These are phyloP conservation scores for Spialia ferax DNA, from an alignment of 2,888 invertebrate genomes.

Conservation along the genomic window DNA sequence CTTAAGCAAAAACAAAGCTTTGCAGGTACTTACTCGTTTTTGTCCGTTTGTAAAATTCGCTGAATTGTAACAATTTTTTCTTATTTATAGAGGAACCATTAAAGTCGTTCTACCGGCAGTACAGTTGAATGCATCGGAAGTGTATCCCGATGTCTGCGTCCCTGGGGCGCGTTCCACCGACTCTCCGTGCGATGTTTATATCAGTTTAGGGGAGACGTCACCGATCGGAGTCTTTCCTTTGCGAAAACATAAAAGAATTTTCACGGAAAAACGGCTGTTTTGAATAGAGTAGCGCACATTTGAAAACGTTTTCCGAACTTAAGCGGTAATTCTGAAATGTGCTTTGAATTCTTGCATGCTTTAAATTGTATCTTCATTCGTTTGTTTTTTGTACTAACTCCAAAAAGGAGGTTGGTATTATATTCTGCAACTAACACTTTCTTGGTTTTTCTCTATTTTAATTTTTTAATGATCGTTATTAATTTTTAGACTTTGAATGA, in stretches of 20 bases:
- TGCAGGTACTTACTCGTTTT: background rate
- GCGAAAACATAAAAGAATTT: constrained; percentile 67
- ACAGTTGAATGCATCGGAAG: constrained; percentile 68
- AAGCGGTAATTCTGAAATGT: constrained; percentile 14
- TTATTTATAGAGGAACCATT: background rate
- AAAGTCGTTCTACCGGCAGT: constrained; percentile 45
- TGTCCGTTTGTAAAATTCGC: background rate
- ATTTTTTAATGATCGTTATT: too few species aligned
- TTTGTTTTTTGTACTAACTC: background rate
- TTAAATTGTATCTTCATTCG: background rate
- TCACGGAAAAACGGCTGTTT: constrained; percentile 63
- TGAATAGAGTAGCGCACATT: constrained; percentile 58
- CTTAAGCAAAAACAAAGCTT: too few species aligned
- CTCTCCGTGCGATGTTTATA: constrained; percentile 64
- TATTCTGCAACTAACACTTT: background rate
- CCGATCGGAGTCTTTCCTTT: constrained; percentile 70
- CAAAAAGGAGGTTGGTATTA: too few species aligned
- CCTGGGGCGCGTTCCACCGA: constrained; percentile 50
- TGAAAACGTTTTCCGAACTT: constrained; percentile 48
- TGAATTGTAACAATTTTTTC: background rate
- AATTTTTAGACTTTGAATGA: too few species aligned
- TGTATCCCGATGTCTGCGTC: constrained; percentile 60
- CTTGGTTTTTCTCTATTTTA: background rate
- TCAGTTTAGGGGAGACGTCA: constrained; percentile 74
- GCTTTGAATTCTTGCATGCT: background rate